phyloP scores from a whole-genome alignment of 1,140 invertebrate genomes.

The Potamilus streckersoni region DNA sequence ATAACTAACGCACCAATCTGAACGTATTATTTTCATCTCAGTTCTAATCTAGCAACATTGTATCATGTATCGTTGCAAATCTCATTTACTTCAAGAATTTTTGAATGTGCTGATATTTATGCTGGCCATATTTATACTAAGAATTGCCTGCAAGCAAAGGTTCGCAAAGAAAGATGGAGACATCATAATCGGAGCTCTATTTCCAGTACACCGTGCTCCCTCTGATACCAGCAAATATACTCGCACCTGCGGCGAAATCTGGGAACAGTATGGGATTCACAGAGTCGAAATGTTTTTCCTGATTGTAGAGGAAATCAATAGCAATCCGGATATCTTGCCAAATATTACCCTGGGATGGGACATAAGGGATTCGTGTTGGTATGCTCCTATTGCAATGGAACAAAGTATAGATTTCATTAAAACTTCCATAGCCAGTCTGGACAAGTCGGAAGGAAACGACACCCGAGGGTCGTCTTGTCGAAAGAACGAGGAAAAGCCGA shows the following conservation, averaged over 20 bases:
- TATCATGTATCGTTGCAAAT: no score
- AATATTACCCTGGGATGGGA: slow-evolving; percentile 80
- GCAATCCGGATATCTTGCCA: slow-evolving; percentile 67
- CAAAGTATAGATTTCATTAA: slow-evolving; percentile 82
- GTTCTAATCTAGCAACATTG: no score
- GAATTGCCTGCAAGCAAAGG: slow-evolving; percentile 51
- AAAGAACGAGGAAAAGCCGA: slow-evolving; percentile 62
- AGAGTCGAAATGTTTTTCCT: slow-evolving; percentile 78
- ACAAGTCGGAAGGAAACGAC: slow-evolving; percentile 29
- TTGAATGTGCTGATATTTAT: background rate
- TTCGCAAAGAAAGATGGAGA: slow-evolving; percentile 73
- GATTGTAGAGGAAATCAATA: slow-evolving; percentile 74
- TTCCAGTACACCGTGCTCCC: slow-evolving; percentile 80
- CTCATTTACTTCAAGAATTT: no score
- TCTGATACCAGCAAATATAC: slow-evolving; percentile 51
- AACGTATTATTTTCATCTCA: no score
- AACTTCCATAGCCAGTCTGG: slow-evolving; percentile 71
- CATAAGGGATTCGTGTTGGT: slow-evolving; percentile 86
- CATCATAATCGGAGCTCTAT: slow-evolving; percentile 80
- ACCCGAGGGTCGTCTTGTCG: slow-evolving; percentile 10
- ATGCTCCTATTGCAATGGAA: slow-evolving; percentile 81
- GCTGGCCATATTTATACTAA: background rate
- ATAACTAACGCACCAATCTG: no score
- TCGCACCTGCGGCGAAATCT: slow-evolving; percentile 62
- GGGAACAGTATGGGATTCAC: slow-evolving; percentile 85